Evolutionary conservation across 2,888 invertebrate species (phyloP), one percentile per base, ranked within the genome.

Genomic region (Drosophila mimica): DNA sequence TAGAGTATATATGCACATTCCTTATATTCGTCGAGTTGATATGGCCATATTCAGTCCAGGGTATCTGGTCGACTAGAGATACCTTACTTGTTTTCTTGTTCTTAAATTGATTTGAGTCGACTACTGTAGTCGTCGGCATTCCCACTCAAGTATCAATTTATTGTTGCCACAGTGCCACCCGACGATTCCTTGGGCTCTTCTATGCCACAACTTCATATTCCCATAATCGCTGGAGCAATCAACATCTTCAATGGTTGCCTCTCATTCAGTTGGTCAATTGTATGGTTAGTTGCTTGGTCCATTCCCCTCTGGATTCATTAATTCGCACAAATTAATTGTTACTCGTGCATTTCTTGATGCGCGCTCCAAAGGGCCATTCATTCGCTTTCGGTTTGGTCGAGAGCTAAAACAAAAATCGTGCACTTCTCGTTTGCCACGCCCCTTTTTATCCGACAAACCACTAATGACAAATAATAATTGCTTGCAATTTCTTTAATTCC

Each of bases 381-480:
- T 77, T 81, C 43, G 15, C 36, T 64, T 67, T 43, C 0, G 40
- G 67, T 48, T 59, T 28, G 51, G 17, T 46, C 54, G 28, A 40
- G 38, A 58, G 33, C 57, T 57, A 66, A 64, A 71, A 67, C 64
- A 63, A 70, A 79, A 72, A 58, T 69, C 70, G 76, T 69, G 67
- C 60, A 58, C 54, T 52, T 31, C 52, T 46, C 57, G 25, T 43
- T 43, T 30, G 38, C 53, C 46, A 31, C 65, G 33, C 48, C 60
- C 34, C 62, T 33, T 28, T 51, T 57, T 53, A 48, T 15, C 46
- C 46, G 49, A 36, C 58, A 43, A 43, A 31, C 48, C 76, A 77
- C 81, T 83, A 85, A 82, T 83, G 86, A 78, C 83, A 86, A 84
- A 83, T 85, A 86, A 83, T 83, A 88, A 88, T 84, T 86, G 81